Base-by-base conservation (phyloP, 2,888 invertebrate species). In the Andrena haemorrhoa region DNA sequence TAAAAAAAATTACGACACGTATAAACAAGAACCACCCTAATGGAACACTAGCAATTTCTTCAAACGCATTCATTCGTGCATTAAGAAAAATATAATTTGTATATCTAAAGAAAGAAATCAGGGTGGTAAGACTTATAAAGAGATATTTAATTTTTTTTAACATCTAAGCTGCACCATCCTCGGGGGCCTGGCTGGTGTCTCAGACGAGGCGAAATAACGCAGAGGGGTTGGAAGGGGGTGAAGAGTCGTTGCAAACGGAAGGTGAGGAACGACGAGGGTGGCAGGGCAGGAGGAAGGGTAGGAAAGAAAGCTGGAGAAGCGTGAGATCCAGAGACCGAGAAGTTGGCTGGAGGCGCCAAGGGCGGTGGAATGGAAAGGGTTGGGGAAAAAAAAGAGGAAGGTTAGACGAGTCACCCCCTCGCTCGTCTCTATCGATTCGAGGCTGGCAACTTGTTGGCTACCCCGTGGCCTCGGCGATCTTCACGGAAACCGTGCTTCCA, bases 391-490 rank as follows among this genome's bases (percentile, higher is more conserved):
- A 31, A 31, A 26, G 29, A 0, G 8, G 29, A 41, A 60, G 75
- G 87, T 75, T 76, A 65, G 58, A 76, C 56, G 66, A 69, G 65
- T 79, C 72, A 35, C 71, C 81, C 88, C 86, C 87, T 89, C 89
- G 83, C 87, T 87, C 85, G 78, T 90, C 91, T 90, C 90, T 92
- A 93, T 93, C 93, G 93, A 93, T 93, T 93, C 91, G 87, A 91
- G 91, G 91, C 91, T 91, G 89, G 90, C 93, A 93, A 93, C 93
- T 93, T 93, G 93, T 93, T 93, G 92, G 93, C 90, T 90, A 86
- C 87, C 86, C 86, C 85, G 79, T 65, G 29, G 20, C 16, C 49
- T 56, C 63, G 31, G 23, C 51, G 47, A 80, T 79, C 61, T 72
- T 66, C 53, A 58, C 56, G 66, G 60, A 41, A 10, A 51, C 26